phyloP scores from a whole-genome alignment of 2,888 invertebrate species.

The Ryuthela nishihirai region DNA sequence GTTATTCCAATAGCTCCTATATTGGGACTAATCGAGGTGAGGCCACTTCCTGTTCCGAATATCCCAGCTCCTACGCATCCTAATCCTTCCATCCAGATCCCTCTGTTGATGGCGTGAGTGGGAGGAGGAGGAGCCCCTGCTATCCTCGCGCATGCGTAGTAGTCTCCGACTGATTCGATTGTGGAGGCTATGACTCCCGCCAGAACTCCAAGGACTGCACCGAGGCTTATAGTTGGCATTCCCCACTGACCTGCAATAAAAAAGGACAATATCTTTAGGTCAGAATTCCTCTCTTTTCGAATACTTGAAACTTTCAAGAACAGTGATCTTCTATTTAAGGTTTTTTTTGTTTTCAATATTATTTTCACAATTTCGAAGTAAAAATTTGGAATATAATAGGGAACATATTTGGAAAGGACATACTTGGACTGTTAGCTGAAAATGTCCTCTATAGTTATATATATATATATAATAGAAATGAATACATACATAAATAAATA shows the following conservation, averaged over 20 bases:
- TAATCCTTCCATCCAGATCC: constrained; percentile 53
- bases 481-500: background rate
- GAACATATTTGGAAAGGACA: background rate
- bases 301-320: background rate
- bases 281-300: background rate
- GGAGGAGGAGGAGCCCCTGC: constrained; percentile 52
- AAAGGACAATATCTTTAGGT: constrained; percentile 35
- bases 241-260: constrained; percentile 68
- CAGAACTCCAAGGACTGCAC: constrained; percentile 71
- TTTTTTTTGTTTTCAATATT: too few relatives aligned
- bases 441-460: background rate
- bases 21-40: constrained; percentile 55
- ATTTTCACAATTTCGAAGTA: too few relatives aligned
- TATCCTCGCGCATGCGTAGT: constrained; percentile 72
- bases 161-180: constrained; percentile 82
- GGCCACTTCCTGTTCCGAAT: constrained; percentile 53
- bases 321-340: too few relatives aligned
- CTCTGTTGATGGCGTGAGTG: constrained; percentile 54
- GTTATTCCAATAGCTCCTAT: constrained; percentile 46
- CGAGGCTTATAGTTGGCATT: constrained; percentile 63
- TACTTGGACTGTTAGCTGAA: too few relatives aligned
- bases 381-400: background rate
- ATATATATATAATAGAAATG: background rate
- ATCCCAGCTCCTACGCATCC: constrained; percentile 53
- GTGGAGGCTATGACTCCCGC: constrained; percentile 75